Percentiles rank a stretch among this genome's conserved stretches.
Conservation (phyloP, 2,888 invertebrate genomes). For the Gastrophysa polygoni region DNA sequence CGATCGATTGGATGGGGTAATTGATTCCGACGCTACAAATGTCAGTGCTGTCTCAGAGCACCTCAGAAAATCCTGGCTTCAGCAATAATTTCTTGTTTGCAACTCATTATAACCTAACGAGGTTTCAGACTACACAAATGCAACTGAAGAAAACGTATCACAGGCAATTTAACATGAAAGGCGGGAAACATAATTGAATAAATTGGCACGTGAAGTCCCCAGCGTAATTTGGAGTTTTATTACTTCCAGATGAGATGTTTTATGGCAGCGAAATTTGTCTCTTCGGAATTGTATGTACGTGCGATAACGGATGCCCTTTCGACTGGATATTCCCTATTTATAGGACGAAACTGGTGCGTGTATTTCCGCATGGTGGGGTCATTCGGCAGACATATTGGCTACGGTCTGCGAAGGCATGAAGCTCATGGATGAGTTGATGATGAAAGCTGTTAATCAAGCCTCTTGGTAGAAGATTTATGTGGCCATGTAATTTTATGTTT, state of each 20-base stretch:
- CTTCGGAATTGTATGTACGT: slow-evolving; percentile 7
- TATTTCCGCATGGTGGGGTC: too few relatives aligned
- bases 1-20: neutral
- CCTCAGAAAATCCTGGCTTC: neutral
- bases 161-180: slow-evolving; percentile 43
- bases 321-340: neutral
- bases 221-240: slow-evolving; percentile 43
- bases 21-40: neutral
- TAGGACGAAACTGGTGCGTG: too few relatives aligned
- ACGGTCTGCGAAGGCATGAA: too few relatives aligned
- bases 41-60: neutral
- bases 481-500: too few relatives aligned
- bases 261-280: slow-evolving; percentile 31
- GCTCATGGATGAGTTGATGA: too few relatives aligned
- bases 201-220: slow-evolving; percentile 44
- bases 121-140: slow-evolving; percentile 19
- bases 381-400: too few relatives aligned
- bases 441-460: too few relatives aligned
- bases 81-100: slow-evolving; percentile 13
- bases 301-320: neutral
- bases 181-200: slow-evolving; percentile 47
- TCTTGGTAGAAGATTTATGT: too few relatives aligned
- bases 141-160: slow-evolving; percentile 25
- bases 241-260: slow-evolving; percentile 46
- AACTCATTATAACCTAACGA: slow-evolving; percentile 32